These are phyloP conservation scores for Eucriotettix oculatus DNA, from an alignment of 2,888 invertebrate genomes.

Conservation along the genomic window DNA sequence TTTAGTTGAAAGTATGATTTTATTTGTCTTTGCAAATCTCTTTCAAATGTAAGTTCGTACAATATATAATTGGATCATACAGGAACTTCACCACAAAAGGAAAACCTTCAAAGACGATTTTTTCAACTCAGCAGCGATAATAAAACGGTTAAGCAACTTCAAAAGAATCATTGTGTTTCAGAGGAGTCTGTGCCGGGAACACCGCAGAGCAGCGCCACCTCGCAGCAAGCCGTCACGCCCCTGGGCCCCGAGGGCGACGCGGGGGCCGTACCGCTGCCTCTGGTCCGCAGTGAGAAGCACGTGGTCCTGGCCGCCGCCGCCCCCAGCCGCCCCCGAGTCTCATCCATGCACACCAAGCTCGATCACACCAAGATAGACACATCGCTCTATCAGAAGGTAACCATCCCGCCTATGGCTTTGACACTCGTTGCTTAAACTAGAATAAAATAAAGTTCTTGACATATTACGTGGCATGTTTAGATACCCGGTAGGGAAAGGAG, in stretches of 20 bases:
- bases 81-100: too few species aligned
- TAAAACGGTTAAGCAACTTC: neutral
- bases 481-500: too few species aligned
- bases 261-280: conserved; percentile 22
- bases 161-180: conserved; percentile 8
- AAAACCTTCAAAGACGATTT: too few species aligned
- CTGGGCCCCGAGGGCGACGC: conserved; percentile 19
- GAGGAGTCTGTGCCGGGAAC: conserved; percentile 28
- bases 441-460: too few species aligned
- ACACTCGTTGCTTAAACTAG: neutral
- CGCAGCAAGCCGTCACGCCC: neutral
- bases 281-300: conserved; percentile 30
- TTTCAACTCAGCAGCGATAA: too few species aligned
- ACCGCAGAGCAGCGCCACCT: conserved; percentile 18
- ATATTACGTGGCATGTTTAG: too few species aligned
- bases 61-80: too few species aligned
- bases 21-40: too few species aligned
- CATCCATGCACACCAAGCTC: conserved; percentile 45
- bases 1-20: too few species aligned
- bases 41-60: too few species aligned
- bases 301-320: conserved; percentile 32
- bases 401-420: neutral
- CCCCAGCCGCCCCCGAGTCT: conserved; percentile 29
- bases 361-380: conserved; percentile 45
- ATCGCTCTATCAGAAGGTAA: conserved; percentile 35